Base-by-base conservation (phyloP, 2,797 vertebrate genomes). In the Coregonus ussuriensis region DNA sequence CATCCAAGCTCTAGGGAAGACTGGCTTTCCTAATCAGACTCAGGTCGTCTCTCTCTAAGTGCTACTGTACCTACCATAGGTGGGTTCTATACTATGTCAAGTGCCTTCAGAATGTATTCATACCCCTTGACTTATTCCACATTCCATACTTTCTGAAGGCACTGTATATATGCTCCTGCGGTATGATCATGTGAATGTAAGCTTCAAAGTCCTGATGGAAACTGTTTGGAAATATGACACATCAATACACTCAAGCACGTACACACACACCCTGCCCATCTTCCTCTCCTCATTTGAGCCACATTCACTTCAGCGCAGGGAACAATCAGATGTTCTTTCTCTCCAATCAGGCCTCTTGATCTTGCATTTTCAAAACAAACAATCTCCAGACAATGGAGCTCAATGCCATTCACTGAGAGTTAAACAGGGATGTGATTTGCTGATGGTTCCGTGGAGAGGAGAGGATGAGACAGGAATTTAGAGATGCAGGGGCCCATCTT, bases 361-460 rank as follows among this genome's bases (percentile, higher is more conserved):
- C 89, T 88, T 78, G 78, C 84, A 87, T 88, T 87, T 89, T 91
- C 81, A 88, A 91, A 92, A 91, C 88, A 93, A 92, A 93, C 89
- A 88, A 91, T 91, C 90, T 91, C 84, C 79, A 82, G 86, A 91
- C 91, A 90, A 89, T 92, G 83, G 83, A 83, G 81, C 71, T 74
- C 79, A 89, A 81, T 82, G 82, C 85, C 84, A 80, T 82, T 78
- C 87, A 90, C 7, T 1, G 56, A 29, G 67, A 70, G 66, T 56
- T 89, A 87, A 90, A 89, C 87, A 84, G 85, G 83, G 84, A 90
- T 84, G 87, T 88, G 90, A 92, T 91, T 91, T 89, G 87, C 84
- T 67, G 72, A 59, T 15, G 29, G 35, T 54, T 53, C 35, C 7
- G 9, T 37, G 25, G 25, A 25, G 25, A 25, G 67, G 33, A 41